Evolutionary conservation across 2,888 invertebrate species (phyloP), one percentile per base, ranked within the genome.

Genomic region (Notodonta dromedarius): DNA sequence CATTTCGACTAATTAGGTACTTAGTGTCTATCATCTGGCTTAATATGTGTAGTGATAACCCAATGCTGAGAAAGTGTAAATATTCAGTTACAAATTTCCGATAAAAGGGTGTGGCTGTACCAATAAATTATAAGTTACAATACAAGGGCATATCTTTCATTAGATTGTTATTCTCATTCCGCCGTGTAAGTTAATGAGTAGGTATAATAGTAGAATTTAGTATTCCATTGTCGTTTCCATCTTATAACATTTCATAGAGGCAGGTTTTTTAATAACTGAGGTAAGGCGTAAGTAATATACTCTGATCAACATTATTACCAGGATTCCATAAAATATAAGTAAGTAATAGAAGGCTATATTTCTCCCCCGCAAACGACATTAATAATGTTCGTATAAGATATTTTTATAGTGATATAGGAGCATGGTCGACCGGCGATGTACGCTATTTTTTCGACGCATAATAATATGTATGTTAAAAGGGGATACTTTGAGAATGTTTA

Each of bases 381-480:
- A 61, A 62, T 61, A 57, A 55, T 58, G 54, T 52, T 16, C 35
- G 40, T 40, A 24, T 58, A 42, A 52, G 44, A 57, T 59, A 57
- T 58, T 57, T 57, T 58, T 60, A 32, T 42, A 52, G 44, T 55
- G 40, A 44, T n/a, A 16, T 60, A 13, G 56, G 46, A 56, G 57
- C 24, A 56, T 61, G 44, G 57, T 14, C 55, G 53, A n/a, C 42
- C 57, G 56, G 46, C 24, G 16, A 56, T 16, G 61, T 35, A 60
- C 4, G 52, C 7, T 35, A 59, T 63, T 57, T 65, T 65, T 63
- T 63, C 57, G 57, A 57, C 71, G 74, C 70, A 69, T 80, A n/a
- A n/a, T 82, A 84, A 82, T 84, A 82, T 82, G 82, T 78, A 24
- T 24, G 24, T 24, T 24, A 24, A 67, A 79, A 81, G 80, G 76